Percentiles rank a stretch among this genome's conserved stretches.
Conservation (phyloP, 2,888 invertebrate species). For the Amblyjoppa proteus region DNA sequence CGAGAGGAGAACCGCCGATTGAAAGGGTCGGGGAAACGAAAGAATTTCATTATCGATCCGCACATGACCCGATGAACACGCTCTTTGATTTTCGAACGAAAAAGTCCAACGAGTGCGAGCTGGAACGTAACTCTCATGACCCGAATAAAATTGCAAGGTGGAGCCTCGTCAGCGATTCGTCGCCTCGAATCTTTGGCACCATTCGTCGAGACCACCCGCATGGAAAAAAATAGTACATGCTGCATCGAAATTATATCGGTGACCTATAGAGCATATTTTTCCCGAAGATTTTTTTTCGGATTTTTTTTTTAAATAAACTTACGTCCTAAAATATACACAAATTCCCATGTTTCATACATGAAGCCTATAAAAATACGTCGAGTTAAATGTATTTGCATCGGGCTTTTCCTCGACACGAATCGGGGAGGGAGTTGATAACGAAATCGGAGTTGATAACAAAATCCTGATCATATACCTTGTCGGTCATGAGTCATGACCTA, state of each 20-base stretch:
- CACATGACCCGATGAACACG: neutral
- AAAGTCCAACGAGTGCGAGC: neutral
- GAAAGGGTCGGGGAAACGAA: neutral
- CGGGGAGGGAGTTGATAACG: neutral
- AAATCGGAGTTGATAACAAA: neutral
- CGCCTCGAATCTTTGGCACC: too few relatives aligned
- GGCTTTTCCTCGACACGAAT: too few relatives aligned
- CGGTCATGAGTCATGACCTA: neutral
- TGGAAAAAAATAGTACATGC: too few relatives aligned
- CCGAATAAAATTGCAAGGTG: slow-evolving; percentile 17
- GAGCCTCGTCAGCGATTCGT: neutral
- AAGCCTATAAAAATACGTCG: too few relatives aligned
- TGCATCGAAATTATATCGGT: too few relatives aligned
- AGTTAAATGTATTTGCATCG: too few relatives aligned
- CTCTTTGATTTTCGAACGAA: neutral
- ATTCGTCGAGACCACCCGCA: too few relatives aligned
- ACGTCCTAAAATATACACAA: too few relatives aligned
- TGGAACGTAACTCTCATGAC: slow-evolving; percentile 6
- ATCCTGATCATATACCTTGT: neutral
- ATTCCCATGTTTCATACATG: too few relatives aligned
- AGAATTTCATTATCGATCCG: neutral
- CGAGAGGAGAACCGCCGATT: neutral
- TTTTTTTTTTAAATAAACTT: too few relatives aligned
- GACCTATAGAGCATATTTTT: too few relatives aligned
- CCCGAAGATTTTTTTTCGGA: too few relatives aligned